Evolutionary conservation across 1,140 invertebrate species (phyloP).

Genomic region (Pseudomyrmex dendroicus): DNA sequence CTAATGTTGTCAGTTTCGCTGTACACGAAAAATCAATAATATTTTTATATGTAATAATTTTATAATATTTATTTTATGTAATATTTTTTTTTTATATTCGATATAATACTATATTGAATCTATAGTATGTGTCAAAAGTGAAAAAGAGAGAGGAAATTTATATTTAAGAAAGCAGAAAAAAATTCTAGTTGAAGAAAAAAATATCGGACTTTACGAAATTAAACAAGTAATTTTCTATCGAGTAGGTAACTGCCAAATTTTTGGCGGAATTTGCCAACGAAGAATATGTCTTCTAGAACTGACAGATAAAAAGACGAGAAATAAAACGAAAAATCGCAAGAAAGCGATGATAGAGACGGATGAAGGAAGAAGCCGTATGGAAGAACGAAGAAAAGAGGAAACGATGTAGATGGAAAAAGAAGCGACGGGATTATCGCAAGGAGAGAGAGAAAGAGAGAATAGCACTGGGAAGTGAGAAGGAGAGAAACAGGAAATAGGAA

Average conservation of each 20-base stretch:
- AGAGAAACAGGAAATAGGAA: slow-evolving; percentile 29
- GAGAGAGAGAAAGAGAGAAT: not conserved
- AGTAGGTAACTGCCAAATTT: not conserved
- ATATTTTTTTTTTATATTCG: too few species aligned
- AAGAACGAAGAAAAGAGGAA: not conserved
- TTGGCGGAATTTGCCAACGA: not conserved
- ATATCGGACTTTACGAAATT: not conserved
- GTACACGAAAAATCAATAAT: not conserved
- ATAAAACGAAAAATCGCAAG: slow-evolving; percentile 25
- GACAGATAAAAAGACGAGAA: slow-evolving; percentile 15
- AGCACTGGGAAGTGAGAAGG: not conserved
- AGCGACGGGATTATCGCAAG: slow-evolving; percentile 24
- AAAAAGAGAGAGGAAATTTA: not conserved
- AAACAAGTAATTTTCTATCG: not conserved
- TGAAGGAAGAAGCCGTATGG: slow-evolving; percentile 13
- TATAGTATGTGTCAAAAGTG: too few species aligned
- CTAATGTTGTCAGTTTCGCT: not conserved
- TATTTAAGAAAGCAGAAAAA: too few species aligned
- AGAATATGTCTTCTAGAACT: slow-evolving; percentile 13
- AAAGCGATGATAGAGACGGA: slow-evolving; percentile 22
- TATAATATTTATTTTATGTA: not conserved
- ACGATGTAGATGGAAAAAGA: slow-evolving; percentile 2
- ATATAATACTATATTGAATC: too few species aligned
- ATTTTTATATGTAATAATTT: not conserved
- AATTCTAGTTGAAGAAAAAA: too few species aligned